phyloP scores from a whole-genome alignment of 2,113 vertebrate genomes.

The Colinus virginianus region DNA sequence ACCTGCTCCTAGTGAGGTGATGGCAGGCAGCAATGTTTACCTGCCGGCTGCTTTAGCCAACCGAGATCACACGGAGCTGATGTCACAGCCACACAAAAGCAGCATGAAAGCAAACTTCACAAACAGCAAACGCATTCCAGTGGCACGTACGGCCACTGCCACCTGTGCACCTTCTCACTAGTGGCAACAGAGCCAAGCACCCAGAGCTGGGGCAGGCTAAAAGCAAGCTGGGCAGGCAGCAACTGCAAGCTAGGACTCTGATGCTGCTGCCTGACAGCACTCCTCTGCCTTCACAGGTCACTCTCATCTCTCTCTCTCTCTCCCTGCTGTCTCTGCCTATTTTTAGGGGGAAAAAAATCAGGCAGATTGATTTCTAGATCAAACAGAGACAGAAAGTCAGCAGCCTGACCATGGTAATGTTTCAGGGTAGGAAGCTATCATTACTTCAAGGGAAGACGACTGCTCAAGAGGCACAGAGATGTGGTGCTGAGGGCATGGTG shows the following conservation, averaged over 20 bases:
- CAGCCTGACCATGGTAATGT: not conserved
- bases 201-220: not conserved
- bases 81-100: not conserved
- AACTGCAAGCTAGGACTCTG: not conserved
- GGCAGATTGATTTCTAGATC: not conserved
- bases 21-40: not conserved
- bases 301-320: not conserved
- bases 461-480: too few relatives aligned
- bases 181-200: not conserved
- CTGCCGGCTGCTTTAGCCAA: not conserved
- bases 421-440: not conserved
- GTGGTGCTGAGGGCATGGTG: too few relatives aligned
- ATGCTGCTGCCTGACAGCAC: not conserved
- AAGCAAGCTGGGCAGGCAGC: not conserved
- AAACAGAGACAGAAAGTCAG: not conserved
- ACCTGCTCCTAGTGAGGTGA: not conserved
- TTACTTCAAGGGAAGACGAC: not conserved
- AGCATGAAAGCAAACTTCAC: not conserved
- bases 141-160: not conserved
- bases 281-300: not conserved
- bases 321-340: not conserved
- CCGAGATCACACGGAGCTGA: not conserved
- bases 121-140: not conserved
- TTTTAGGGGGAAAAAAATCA: not conserved
- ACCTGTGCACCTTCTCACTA: not conserved